Base-by-base conservation (phyloP, 2,888 invertebrate species). In the Calameuta pallipes region DNA sequence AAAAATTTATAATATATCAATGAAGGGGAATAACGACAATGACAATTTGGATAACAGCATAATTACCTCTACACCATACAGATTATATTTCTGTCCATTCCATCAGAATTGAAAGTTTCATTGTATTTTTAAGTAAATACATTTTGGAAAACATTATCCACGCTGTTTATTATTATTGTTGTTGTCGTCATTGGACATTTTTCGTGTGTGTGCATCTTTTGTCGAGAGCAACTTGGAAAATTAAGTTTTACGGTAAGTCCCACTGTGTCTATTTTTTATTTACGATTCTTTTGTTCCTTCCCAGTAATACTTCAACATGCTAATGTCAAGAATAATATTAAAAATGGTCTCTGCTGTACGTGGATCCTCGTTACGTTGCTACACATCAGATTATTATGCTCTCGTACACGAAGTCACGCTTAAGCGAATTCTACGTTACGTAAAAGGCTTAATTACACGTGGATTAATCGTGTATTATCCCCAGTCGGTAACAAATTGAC, bases 61-160 rank as follows among this genome's bases (percentile, higher is more conserved):
- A 31, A 73, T 23, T 56, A 30, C 73, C 4, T 31, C n/a, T 15
- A 11, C 34, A 33, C 9, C 56, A 75, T 71, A 68, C 83, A 84
- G 83, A 87, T 83, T 85, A 86, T 82, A 85, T 87, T 87, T 87
- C 87, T 88, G 86, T 87, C 84, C 89, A 87, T 88, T 89, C 86
- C 89, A 87, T 87, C 87, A 85, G 76, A 87, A 85, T 85, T 85
- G 83, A 86, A 84, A 85, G 82, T 86, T 85, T 87, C 83, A 88
- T 88, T 89, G 87, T 89, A 89, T 87, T 89, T 88, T 88, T 84
- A 85, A 87, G 87, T 86, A 89, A 88, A 89, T 89, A 88, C 87
- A 89, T 85, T 88, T 89, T 84, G 85, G 82, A 86, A 86, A 87
- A 86, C 79, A 36, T 74, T 74, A 34, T 33, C 34, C 34, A 33